Base-by-base conservation (phyloP, 2,888 invertebrate genomes). In the Cancer borealis region DNA sequence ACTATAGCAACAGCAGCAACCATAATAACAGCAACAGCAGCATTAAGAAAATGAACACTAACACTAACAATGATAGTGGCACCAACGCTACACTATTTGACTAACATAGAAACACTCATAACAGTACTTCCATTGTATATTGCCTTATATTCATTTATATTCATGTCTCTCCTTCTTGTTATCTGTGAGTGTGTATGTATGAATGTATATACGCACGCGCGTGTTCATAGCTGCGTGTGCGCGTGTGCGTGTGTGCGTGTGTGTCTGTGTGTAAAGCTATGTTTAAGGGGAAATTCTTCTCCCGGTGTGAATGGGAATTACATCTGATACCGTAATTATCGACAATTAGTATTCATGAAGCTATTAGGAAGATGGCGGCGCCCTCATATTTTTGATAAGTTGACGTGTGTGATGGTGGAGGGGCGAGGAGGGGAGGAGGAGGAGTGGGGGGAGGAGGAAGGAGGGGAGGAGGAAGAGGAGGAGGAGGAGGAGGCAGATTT, bases 311-410 rank as follows among this genome's bases (percentile, higher is more conserved):
- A 92, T 92, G 84, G 79, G 49, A 47, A 92, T 92, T 39, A 79
- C 47, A 26, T 26, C 17, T 92, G 92, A 49, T 87, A 54, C 84
- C 84, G 17, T 87, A 87, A 92, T 92, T 92, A 87, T 46, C 73
- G 73, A 91, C 46, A 91, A 91, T 91, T 91, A 60, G 73, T 73
- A 91, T 91, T 91, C 91, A 91, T 91, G 91, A 73, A 39, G 46
- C 39, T 73, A 91, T 73, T 91, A 91, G 66, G 39, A n/a, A 46
- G 91, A 91, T 91, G 73, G 45, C 49, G 91, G 87, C 87, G 39
- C 92, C 54, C 54, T 60, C 39, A 88, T 87, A 39, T 87, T 30
- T 84, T 60, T 39, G 46, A 60, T 91, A 91, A 49, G 49, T 60
- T 47, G 49, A 91, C 60, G 60, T 30, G 60, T 54, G 49, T 60